Percentiles rank a stretch among this genome's conserved stretches.
phyloP scores from a whole-genome alignment of 2,113 vertebrate genomes.

The Cochlearius cochlearius region DNA sequence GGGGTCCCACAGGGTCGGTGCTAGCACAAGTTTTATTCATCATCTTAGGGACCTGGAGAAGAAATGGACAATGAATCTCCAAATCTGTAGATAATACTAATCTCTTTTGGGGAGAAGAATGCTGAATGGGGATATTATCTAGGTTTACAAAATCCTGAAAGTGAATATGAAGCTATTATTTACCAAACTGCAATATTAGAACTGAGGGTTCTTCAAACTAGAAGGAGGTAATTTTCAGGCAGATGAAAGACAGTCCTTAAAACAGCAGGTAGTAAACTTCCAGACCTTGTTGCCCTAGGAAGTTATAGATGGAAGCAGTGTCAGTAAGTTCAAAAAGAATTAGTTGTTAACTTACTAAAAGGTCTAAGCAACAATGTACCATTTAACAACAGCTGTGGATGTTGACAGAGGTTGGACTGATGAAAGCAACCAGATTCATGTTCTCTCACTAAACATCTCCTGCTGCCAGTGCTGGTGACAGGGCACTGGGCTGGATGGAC shows the following conservation, averaged over 20 bases:
- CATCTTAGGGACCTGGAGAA: neutral
- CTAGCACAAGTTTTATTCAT: neutral
- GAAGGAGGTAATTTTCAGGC: neutral
- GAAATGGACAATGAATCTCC: neutral
- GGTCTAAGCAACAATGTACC: neutral
- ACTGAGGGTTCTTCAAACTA: neutral
- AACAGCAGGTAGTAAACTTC: neutral
- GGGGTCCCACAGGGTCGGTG: accelerated
- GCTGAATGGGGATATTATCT: neutral
- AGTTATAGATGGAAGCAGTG: accelerated
- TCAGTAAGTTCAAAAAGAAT: neutral
- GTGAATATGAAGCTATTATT: neutral
- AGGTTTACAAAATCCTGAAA: neutral
- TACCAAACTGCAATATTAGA: neutral
- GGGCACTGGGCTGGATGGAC: neutral
- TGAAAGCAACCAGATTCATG: neutral
- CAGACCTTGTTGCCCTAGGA: neutral
- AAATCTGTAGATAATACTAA: neutral
- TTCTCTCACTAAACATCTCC: neutral
- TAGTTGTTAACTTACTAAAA: neutral
- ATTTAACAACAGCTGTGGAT: neutral
- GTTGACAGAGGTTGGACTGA: neutral
- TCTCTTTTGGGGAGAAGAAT: neutral
- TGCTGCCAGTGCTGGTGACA: neutral
- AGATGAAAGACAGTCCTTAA: neutral